A percentile compares a stretch with the other conserved stretches of the same genome.
Evolutionary conservation across 2,888 invertebrate species (phyloP).

Genomic region (Drosophila monieri): DNA sequence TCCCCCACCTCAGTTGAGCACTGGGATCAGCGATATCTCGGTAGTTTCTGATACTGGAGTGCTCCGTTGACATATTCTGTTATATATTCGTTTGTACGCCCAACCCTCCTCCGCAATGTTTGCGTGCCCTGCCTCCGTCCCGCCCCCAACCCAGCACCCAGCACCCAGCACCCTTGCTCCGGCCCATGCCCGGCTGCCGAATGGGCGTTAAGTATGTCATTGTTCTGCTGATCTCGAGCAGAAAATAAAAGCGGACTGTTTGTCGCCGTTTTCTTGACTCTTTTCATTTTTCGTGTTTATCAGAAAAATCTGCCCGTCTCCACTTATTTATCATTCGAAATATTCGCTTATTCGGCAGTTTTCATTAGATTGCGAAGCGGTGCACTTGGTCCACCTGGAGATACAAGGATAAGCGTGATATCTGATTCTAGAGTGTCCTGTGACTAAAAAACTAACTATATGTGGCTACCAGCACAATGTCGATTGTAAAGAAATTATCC

Average conservation of each 20-base stretch:
- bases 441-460: neutral
- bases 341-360: constrained; percentile 66
- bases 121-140: constrained; percentile 16
- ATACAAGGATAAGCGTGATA: neutral
- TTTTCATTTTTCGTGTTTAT: constrained; percentile 76
- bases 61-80: constrained; percentile 41
- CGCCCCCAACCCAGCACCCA: constrained; percentile 7
- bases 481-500: constrained; percentile 63
- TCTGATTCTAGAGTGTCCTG: neutral
- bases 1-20: constrained; percentile 9
- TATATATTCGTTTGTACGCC: constrained; percentile 27
- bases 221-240: constrained; percentile 59
- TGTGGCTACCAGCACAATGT: constrained; percentile 44
- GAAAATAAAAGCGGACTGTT: constrained; percentile 43
- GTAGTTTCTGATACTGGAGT: constrained; percentile 22
- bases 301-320: constrained; percentile 58
- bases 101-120: constrained; percentile 33
- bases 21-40: constrained; percentile 25
- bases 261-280: constrained; percentile 74
- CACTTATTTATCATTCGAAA: constrained; percentile 71
- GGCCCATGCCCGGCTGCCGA: constrained; percentile 53
- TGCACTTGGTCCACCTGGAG: constrained; percentile 52
- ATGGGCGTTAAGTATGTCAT: constrained; percentile 75
- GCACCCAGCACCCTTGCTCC: constrained; percentile 37
- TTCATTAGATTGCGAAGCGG: constrained; percentile 68